Evolutionary conservation across 2,888 invertebrate species (phyloP), one percentile per base, ranked within the genome.

Genomic region (Boloria selene): DNA sequence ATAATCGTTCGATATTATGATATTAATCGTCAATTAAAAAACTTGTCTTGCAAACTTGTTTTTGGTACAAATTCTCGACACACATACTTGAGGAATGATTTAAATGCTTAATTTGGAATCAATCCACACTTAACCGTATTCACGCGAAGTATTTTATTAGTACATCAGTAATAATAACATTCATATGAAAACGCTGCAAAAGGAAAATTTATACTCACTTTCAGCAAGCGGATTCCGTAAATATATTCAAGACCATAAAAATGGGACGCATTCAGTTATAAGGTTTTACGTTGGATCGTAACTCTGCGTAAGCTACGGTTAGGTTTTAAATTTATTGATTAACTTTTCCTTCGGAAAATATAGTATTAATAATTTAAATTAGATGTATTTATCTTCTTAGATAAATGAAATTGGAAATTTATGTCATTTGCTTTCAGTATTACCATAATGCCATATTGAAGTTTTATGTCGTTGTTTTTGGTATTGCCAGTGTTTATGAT

Each of bases 221-320:
- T 81, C 79, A 83, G 81, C 80, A 83, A 87, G 85, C 83, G 84
- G 77, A 80, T 80, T 81, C 79, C 86, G 86, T 88, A 89, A 90
- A 90, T 87, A 86, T 86, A 88, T 88, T 86, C 85, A 73, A 69
- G 75, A 78, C 80, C 76, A 82, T 90, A 90, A 90, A 88, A 89
- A 82, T 81, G 82, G 72, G 78, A 82, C 74, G 84, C 82, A 84
- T 86, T 85, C 81, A 80, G 85, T 85, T 85, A 83, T 86, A 65
- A 65, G 54, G 64, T 69, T 63, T 63, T 69, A 63, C 61, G 52
- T 58, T 31, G 54, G 51, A 47, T 53, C 59, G 58, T 65, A 59
- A 65, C 61, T 65, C 49, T 58, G 49, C 64, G 58, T 61, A 55
- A 64, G 51, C 61, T 61, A 65, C 51, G 51, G 54, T 58, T 62